These are phyloP conservation scores for Dione vanillae DNA, from an alignment of 2,888 invertebrate species.

Conservation along the genomic window DNA sequence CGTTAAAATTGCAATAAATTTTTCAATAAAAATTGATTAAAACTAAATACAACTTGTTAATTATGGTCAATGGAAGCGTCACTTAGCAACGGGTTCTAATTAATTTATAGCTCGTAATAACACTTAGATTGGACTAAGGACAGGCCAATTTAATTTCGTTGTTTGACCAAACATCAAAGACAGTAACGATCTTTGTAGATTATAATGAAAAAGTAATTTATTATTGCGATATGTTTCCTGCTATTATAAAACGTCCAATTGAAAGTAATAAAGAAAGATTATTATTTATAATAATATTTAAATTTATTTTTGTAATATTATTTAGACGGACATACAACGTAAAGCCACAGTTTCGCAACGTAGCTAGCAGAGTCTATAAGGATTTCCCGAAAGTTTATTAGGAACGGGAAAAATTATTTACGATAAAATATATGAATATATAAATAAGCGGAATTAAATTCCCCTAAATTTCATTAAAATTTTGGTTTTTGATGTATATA, in stretches of 20 bases:
- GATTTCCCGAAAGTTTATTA: too few species aligned
- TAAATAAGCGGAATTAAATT: too few species aligned
- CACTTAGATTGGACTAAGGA: conserved; percentile 27
- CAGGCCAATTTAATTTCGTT: conserved; percentile 40
- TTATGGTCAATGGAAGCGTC: conserved; percentile 13
- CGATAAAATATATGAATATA: too few species aligned
- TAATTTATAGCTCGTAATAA: conserved; percentile 41
- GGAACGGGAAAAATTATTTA: too few species aligned
- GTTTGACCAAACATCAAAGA: conserved; percentile 39
- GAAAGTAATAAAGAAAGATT: neutral
- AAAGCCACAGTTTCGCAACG: too few species aligned
- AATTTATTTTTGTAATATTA: too few species aligned
- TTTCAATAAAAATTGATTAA: neutral
- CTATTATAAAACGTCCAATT: too few species aligned
- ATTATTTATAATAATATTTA: too few species aligned
- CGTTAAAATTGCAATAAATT: conserved; percentile 19
- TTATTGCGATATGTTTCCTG: neutral
- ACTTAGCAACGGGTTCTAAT: conserved; percentile 30
- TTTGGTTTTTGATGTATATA: too few species aligned
- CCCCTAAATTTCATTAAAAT: too few species aligned
- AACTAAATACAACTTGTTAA: conserved; percentile 26
- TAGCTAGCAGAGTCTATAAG: too few species aligned
- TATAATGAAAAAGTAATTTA: conserved; percentile 24
- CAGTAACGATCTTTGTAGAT: conserved; percentile 10
- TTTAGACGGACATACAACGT: too few species aligned